These are phyloP conservation scores for Xerus inauris DNA, from an alignment of 2,113 vertebrate species.

Conservation along the genomic window DNA sequence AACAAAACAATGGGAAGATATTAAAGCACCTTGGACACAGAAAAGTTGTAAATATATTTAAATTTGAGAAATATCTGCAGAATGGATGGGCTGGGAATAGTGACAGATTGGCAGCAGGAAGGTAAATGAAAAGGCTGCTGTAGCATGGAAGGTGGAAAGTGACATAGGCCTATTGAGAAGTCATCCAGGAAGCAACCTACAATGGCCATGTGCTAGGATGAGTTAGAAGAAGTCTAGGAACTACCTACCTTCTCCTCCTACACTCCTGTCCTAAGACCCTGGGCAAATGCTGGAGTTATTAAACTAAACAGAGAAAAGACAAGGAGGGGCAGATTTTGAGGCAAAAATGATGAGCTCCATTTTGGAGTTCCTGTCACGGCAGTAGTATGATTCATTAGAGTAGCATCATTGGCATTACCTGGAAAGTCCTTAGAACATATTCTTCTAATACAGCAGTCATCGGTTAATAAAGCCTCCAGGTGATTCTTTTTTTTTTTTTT, in stretches of 20 bases:
- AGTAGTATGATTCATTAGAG: neutral
- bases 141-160: neutral
- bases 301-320: neutral
- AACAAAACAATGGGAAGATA: neutral
- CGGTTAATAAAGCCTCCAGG: neutral
- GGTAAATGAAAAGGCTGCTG: neutral
- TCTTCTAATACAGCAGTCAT: neutral
- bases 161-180: neutral
- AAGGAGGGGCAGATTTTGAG: neutral
- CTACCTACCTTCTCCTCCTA: neutral
- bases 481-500: too few species aligned
- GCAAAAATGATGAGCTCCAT: neutral
- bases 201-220: neutral
- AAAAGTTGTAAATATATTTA: neutral
- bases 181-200: neutral
- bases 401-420: neutral
- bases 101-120: neutral
- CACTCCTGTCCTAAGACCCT: neutral
- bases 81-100: neutral
- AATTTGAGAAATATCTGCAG: constrained; percentile 2
- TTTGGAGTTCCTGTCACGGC: neutral
- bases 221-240: neutral
- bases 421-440: neutral
- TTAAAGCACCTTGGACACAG: neutral
- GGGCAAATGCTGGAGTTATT: neutral